phyloP scores from a whole-genome alignment of 1,140 invertebrate genomes.

The Ridgeia piscesae region DNA sequence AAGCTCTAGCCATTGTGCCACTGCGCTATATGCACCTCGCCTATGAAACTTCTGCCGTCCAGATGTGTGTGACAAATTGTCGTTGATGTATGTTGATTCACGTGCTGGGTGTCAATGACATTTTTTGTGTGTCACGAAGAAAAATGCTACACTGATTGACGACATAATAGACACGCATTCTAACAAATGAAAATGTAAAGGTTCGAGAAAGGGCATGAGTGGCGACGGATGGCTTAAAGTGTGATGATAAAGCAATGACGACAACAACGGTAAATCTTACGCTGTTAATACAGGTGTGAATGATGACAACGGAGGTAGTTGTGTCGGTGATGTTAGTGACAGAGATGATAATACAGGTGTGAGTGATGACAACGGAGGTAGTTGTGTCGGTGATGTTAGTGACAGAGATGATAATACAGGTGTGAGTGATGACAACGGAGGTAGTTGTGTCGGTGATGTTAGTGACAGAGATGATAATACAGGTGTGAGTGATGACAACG shows the following conservation, averaged over 20 bases:
- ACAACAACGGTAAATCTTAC: background rate
- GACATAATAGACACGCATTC: background rate
- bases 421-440: no score
- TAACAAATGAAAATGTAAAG: background rate
- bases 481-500: no score
- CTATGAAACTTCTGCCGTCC: background rate
- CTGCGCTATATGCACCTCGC: no score
- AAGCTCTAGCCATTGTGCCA: no score
- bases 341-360: background rate
- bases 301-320: background rate
- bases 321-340: background rate
- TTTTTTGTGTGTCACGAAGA: background rate
- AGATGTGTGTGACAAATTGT: background rate
- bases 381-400: background rate
- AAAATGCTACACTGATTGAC: background rate
- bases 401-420: no score
- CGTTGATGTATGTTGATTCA: background rate
- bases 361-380: background rate
- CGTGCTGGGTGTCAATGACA: background rate
- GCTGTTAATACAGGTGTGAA: background rate
- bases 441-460: no score
- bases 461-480: no score
- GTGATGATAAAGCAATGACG: background rate
- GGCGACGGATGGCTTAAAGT: background rate
- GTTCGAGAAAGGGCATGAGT: background rate